Evolutionary conservation across 2,888 invertebrate species (phyloP), one percentile per base, ranked within the genome.

Genomic region (Macroteleia sp.): DNA sequence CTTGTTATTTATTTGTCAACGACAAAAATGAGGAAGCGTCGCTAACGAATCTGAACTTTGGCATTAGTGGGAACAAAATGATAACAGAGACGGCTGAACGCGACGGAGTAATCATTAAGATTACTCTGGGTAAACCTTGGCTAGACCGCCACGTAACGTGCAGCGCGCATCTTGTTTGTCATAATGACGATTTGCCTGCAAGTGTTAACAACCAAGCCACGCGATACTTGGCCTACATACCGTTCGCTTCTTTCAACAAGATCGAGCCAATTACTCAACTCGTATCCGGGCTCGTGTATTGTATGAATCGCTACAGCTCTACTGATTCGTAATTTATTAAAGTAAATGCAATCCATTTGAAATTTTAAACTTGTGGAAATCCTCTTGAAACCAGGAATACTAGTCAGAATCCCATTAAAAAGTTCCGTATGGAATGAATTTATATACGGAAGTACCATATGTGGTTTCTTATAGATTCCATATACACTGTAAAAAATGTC

Each of bases 171-270:
- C 54, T 70, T 52, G 70, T 61, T 61, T 61, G 59, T 50, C 19
- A 42, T 54, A 52, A 61, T 71, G 41, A 71, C 46, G 71, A 62
- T 71, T 62, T 48, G 62, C 46, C 25, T 12, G 61, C 61, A 44
- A 28, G 46, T 62, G 54, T 34, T 62, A 46, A 62, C 71, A 71
- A 62, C 61, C 62, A 71, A 39, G 71, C 54, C 62, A 22, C 46
- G 25, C 54, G 54, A 46, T 28, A 54, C 71, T 61, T 71, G 71
- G 48, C 71, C 71, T 71, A 71, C 54, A 62, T 71, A 54, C 44
- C 61, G 5, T 36, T 56, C 32, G 32, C 41, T 69, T 50, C 48
- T 66, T 66, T 66, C 25, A 41, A 34, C 66, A 19, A 48, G 39
- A 56, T 46, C 48, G 30, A 25, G 50, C 34, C 67, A 57, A 67